phyloP scores from a whole-genome alignment of 2,113 vertebrate genomes.

The Nettapus auritus region DNA sequence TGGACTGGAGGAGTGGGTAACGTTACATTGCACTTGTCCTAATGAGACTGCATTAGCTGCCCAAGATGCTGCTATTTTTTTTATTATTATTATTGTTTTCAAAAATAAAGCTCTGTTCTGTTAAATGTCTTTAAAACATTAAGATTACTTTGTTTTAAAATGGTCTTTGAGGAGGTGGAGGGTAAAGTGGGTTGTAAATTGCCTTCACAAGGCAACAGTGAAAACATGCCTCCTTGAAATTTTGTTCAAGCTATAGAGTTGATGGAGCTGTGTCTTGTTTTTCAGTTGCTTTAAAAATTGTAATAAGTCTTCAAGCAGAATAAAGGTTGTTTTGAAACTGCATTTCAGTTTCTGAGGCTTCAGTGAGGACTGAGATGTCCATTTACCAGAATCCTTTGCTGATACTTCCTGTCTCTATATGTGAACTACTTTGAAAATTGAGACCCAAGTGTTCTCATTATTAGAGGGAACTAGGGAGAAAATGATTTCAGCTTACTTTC shows the following conservation, averaged over 20 bases:
- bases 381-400: not conserved
- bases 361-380: not conserved
- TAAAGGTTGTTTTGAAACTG: slow-evolving; percentile 86
- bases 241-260: slow-evolving; percentile 79
- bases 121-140: slow-evolving; percentile 84
- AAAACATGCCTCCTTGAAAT: slow-evolving; percentile 80
- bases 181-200: slow-evolving; percentile 74
- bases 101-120: slow-evolving; percentile 76
- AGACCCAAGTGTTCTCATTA: not conserved
- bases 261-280: slow-evolving; percentile 82
- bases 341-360: slow-evolving; percentile 15
- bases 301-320: slow-evolving; percentile 85
- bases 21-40: slow-evolving; percentile 72
- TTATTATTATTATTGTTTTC: slow-evolving; percentile 69
- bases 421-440: not conserved
- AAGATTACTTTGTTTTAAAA: slow-evolving; percentile 78
- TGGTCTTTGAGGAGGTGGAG: slow-evolving; percentile 76
- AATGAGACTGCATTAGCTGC: slow-evolving; percentile 83
- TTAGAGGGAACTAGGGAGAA: not conserved
- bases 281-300: slow-evolving; percentile 85
- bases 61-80: slow-evolving; percentile 84
- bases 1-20: slow-evolving; percentile 45
- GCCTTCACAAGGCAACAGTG: slow-evolving; percentile 81
- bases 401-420: not conserved
- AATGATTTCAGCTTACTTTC: not conserved